Evolutionary conservation across 2,888 invertebrate species (phyloP), one percentile per base, ranked within the genome.

Genomic region (Fabriciana adippe): DNA sequence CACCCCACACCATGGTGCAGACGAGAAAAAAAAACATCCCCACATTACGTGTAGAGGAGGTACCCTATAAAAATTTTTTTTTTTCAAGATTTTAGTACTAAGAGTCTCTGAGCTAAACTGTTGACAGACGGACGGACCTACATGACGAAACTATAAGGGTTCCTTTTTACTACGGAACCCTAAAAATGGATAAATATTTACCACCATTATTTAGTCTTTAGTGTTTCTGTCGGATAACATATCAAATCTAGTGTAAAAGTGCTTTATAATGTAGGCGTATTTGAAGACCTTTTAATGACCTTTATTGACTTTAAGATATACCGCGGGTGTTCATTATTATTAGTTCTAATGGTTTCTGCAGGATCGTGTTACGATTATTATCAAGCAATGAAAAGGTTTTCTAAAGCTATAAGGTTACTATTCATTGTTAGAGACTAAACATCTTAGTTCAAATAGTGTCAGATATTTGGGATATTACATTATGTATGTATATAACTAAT

Each of bases 241-340:
- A 15, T 59, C 65, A 59, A 48, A 41, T 41, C 8, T 13, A 48
- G 16, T 57, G 45, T 55, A 45, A 41, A 45, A 57, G 47, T n/a
- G 18, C 41, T 59, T 13, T 5, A 41, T 14, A 26, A 50, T 18
- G 66, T 66, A 68, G 59, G 55, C 68, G 59, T 64, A 41, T 60
- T 60, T 18, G 41, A 50, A 66, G 61, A 69, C 66, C 61, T 69
- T 69, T 63, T 45, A 66, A 55, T 47, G 62, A 66, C 69, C 69
- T 69, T 69, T 63, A 45, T 50, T 59, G 66, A 59, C 66, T 59
- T 60, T 51, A 50, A 66, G 31, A 55, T 41, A 47, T 62, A 56
- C 47, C 65, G 55, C 50, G 66, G 62, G 66, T 62, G 66, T 59
- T 68, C 65, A 62, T 68, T 55, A 68, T 60, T 66, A 59, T 59